A percentile compares a stretch with the other conserved stretches of the same genome.
Conservation (phyloP, 1,140 invertebrate species). For the Drosophila serrata region DNA sequence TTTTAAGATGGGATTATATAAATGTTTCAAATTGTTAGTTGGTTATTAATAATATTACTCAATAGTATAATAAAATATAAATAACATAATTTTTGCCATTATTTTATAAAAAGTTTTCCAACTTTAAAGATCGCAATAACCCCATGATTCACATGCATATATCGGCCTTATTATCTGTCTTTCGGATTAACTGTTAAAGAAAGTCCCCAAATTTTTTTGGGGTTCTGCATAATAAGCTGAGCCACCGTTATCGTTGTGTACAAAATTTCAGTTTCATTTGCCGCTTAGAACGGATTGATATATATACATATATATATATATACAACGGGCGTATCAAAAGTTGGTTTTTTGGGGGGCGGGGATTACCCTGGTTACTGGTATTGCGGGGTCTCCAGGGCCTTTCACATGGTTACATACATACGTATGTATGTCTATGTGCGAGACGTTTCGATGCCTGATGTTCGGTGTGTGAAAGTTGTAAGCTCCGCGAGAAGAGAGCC, state of each 20-base stretch:
- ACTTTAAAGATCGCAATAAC: background rate
- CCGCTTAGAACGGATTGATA: constrained; percentile 51
- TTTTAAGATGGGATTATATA: background rate
- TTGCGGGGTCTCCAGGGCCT: constrained; percentile 40
- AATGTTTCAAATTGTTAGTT: background rate
- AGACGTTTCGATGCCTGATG: constrained; percentile 48
- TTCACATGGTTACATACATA: constrained; percentile 68
- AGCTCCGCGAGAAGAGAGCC: constrained; percentile 49
- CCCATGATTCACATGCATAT: background rate
- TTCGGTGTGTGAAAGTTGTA: constrained; percentile 74
- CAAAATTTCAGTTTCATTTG: constrained; percentile 58
- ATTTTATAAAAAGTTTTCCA: background rate
- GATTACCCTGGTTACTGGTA: constrained; percentile 20
- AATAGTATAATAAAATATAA: too few relatives aligned
- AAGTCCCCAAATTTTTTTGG: constrained; percentile 8
- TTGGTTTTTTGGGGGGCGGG: constrained; percentile 15
- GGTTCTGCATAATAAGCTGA: constrained; percentile 37
- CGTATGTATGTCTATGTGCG: constrained; percentile 26
- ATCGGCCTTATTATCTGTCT: background rate
- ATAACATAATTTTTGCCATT: too few relatives aligned
- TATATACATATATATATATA: background rate
- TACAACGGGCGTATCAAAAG: constrained; percentile 22
- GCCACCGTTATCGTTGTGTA: constrained; percentile 39
- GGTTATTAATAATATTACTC: background rate
- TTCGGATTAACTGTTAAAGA: constrained; percentile 32